Evolutionary conservation across 2,113 vertebrate species (phyloP), one percentile per base, ranked within the genome.

Genomic region (Coptodon rendalli): DNA sequence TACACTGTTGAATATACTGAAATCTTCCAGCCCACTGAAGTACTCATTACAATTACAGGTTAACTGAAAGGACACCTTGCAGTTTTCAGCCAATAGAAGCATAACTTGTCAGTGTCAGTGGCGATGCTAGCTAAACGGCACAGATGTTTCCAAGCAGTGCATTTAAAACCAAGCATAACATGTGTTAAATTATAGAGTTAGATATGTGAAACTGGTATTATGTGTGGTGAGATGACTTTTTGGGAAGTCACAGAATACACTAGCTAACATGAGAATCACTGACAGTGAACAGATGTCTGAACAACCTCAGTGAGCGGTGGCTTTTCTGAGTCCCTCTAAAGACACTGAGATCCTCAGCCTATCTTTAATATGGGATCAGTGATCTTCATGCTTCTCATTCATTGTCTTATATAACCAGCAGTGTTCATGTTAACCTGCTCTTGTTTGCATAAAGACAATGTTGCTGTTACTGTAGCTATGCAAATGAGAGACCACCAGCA

Each of bases 171-270:
- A 38, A n/a, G 0, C 19, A 38, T 22, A 7, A 38, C 34, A 5
- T 22, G 10, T 3, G 34, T 66, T 38, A 5, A 66, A 66, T 38
- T n/a, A 13, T 66, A 66, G 31, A 38, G 34, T 3, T 66, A 38
- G 19, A 66, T 38, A 38, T 13, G 61, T 38, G 0, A 66, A 66
- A 38, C 61, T 1, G 34, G 61, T 66, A 0, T 66, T 2, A 66
- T 13, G 34, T 66, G 34, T 66, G 34, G 4, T 22, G 10, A 5
- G 34, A 0, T 66, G 1, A 38, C 34, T 66, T 36, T 66, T n/a
- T 63, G 17, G 59, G 59, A 7, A 63, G 59, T 63, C 59, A 4
- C 29, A 63, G 59, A 59, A 59, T 59, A 29, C 56, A 6, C 8
- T 34, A 34, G 29, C 57, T 61, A 4, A 34, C 29, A 19, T 4